Base-by-base conservation (phyloP, 2,888 invertebrate genomes). In the Acleris holmiana region DNA sequence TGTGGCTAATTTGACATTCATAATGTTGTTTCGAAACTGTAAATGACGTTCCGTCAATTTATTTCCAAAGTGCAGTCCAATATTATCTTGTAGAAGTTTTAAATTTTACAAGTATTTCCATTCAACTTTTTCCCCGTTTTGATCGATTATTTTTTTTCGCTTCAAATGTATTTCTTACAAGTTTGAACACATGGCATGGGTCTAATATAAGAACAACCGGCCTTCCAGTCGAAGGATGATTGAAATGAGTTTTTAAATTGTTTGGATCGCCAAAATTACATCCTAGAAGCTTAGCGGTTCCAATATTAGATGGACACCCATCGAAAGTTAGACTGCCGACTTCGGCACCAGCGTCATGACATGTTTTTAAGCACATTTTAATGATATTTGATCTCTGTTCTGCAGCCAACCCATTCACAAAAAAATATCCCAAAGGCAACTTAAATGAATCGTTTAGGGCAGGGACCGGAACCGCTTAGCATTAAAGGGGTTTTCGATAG, bases 361-460 rank as follows among this genome's bases (percentile, higher is more conserved):
- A 60, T 40, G 51, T 66, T 4, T 46, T 13, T 21, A 66, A 47
- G 3, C 21, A 25, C 13, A 51, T 44, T 40, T 41, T 46, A 1
- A 66, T 60, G 2, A 66, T 4, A 21, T 56, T 60, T 1, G 35
- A 19, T 18, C 23, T 60, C 13, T 21, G 4, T 6, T 66, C 35
- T n/a, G 47, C 65, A 10, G 49, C 35, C 4, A 60, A 47, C 1
- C 56, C 18, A 8, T 60, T 18, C 1, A 66, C 47, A 10, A 60
- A 66, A 29, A 59, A 66, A 50, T 66, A 66, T 5, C 17, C 60
- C 1, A 60, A 2, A 13, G 65, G 60, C n/a, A 66, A 29, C 49
- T 44, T 50, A 10, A 7, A 60, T 0, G 41, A n/a, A 3, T 60
- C 35, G 57, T n/a, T n/a, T n/a, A n/a, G n/a, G n/a, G n/a, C n/a